These are phyloP conservation scores for Lepeophtheirus salmonis DNA, from an alignment of 1,140 invertebrate species.

Conservation along the genomic window DNA sequence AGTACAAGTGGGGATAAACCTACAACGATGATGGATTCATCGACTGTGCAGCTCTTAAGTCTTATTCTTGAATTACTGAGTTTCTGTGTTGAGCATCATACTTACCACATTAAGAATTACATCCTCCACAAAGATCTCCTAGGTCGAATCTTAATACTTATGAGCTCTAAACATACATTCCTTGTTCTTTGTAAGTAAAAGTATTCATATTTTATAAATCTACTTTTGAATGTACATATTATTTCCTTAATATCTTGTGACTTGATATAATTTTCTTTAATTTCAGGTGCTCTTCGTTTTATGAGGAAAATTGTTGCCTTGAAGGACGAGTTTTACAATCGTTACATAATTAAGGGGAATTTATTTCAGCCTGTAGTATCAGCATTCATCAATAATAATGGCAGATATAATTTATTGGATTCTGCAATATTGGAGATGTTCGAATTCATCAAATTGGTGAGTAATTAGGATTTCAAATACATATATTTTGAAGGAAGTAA, in stretches of 20 bases:
- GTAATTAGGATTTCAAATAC: too few species aligned
- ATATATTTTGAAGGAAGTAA: not conserved
- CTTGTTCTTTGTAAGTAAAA: constrained; percentile 60
- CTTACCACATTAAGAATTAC: constrained; percentile 95
- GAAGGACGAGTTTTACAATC: constrained; percentile 96
- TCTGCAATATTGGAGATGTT: constrained; percentile 98
- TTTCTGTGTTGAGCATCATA: constrained; percentile 99
- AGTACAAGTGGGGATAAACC: not conserved
- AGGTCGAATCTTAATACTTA: constrained; percentile 75
- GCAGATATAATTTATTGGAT: constrained; percentile 92
- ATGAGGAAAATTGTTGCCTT: constrained; percentile 89
- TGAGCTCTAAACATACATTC: constrained; percentile 95
- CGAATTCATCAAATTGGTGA: constrained; percentile 83
- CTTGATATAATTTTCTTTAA: constrained; percentile 13
- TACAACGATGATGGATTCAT: not conserved
- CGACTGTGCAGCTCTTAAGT: constrained; percentile 71
- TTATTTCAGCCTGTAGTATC: constrained; percentile 88
- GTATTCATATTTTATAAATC: not conserved
- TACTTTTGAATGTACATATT: not conserved
- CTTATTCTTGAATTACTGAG: constrained; percentile 84
- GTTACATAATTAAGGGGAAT: constrained; percentile 86
- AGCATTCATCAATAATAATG: constrained; percentile 86
- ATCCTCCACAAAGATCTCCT: constrained; percentile 91
- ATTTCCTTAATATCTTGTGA: not conserved
- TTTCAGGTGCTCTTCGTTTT: constrained; percentile 65